phyloP scores from a whole-genome alignment of 2,888 invertebrate genomes.

The Heliconius sara region DNA sequence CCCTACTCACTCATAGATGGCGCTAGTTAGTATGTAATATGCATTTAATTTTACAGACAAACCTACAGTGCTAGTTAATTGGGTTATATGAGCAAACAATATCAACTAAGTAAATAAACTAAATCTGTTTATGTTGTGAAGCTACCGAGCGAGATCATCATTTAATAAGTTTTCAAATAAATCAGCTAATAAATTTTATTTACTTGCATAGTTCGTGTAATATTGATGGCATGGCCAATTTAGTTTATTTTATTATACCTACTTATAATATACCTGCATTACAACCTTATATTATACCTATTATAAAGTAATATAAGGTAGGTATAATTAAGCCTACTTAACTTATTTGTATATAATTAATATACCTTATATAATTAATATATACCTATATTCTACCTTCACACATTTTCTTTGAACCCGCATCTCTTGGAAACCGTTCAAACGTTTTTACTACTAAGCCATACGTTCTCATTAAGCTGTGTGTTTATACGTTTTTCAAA shows the following conservation, averaged over 20 bases:
- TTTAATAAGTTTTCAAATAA: constrained; percentile 48
- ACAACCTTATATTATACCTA: too few relatives aligned
- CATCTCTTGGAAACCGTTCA: too few relatives aligned
- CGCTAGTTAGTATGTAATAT: constrained; percentile 52
- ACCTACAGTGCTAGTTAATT: constrained; percentile 42
- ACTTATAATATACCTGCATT: too few relatives aligned
- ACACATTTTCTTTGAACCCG: too few relatives aligned
- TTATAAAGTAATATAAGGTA: too few relatives aligned
- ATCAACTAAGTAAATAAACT: constrained; percentile 48
- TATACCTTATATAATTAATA: too few relatives aligned
- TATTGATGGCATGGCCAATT: neutral
- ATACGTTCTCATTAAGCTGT: too few relatives aligned
- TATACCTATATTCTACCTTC: too few relatives aligned
- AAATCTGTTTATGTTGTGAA: constrained; percentile 47
- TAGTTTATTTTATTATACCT: neutral
- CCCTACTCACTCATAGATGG: constrained; percentile 70
- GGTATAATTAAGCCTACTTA: too few relatives aligned
- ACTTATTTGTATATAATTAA: too few relatives aligned
- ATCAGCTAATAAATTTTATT: constrained; percentile 44
- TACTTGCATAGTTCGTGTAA: constrained; percentile 8
- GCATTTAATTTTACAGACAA: constrained; percentile 34
- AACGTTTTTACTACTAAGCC: too few relatives aligned
- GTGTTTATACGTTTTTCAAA: too few relatives aligned
- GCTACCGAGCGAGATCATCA: constrained; percentile 49
- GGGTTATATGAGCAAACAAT: constrained; percentile 49